phyloP scores from a whole-genome alignment of 2,113 vertebrate species.

The Notothenia coriiceps region DNA sequence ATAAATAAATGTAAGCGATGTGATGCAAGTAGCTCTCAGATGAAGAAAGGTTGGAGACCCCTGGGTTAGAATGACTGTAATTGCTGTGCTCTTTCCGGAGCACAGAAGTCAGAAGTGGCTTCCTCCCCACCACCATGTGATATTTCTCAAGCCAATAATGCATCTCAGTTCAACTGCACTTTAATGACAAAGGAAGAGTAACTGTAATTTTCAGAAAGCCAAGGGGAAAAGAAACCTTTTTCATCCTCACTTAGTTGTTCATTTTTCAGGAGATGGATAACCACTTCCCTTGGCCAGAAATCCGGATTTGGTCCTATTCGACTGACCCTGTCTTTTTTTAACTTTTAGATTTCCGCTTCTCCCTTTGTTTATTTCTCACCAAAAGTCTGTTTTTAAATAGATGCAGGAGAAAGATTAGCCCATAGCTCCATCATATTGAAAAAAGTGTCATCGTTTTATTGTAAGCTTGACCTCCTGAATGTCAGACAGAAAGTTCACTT shows the following conservation, averaged over 20 bases:
- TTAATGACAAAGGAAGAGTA: constrained; percentile 42
- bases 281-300: not conserved
- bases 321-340: not conserved
- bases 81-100: constrained; percentile 58
- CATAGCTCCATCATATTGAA: not conserved
- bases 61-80: constrained; percentile 60
- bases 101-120: constrained; percentile 43
- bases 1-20: too few species aligned
- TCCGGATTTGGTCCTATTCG: not conserved
- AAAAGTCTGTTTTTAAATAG: constrained; percentile 9
- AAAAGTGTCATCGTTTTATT: constrained; percentile 23
- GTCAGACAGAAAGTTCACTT: constrained; percentile 5
- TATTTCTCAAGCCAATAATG: constrained; percentile 47
- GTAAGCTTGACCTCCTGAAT: constrained; percentile 20
- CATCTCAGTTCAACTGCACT: constrained; percentile 39
- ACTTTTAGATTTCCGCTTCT: not conserved
- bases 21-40: too few species aligned
- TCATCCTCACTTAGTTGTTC: constrained; percentile 14
- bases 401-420: not conserved
- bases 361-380: not conserved
- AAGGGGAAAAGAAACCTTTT: constrained; percentile 8
- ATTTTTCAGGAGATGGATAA: constrained; percentile 25
- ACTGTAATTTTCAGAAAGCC: constrained; percentile 36
- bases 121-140: constrained; percentile 29
- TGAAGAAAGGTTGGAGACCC: too few species aligned